Conservation (phyloP, 2,113 vertebrate species). For the Pseudopipra pipra region DNA sequence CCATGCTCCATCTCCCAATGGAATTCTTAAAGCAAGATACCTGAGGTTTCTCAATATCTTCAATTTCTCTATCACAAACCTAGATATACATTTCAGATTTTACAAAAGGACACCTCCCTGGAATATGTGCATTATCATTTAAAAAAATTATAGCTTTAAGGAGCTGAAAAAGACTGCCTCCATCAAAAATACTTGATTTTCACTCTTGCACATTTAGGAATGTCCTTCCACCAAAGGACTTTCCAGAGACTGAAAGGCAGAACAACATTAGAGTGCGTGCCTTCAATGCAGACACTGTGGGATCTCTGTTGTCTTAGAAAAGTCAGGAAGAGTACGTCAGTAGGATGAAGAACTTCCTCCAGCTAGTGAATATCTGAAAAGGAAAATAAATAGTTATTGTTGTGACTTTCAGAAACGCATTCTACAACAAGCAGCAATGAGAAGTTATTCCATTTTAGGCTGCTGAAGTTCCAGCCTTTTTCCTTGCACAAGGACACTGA, state of each 20-base stretch:
- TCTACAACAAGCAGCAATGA: not conserved
- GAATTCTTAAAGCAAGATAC: slow-evolving; percentile 88
- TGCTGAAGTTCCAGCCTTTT: not conserved
- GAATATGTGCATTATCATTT: slow-evolving; percentile 76
- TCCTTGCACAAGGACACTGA: not conserved
- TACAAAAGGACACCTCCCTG: slow-evolving; percentile 75
- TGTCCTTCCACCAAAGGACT: not conserved
- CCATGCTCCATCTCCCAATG: slow-evolving; percentile 77
- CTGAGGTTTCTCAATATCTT: slow-evolving; percentile 93
- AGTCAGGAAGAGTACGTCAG: slow-evolving; percentile 61
- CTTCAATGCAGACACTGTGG: slow-evolving; percentile 17
- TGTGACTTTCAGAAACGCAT: not conserved
- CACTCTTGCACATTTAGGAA: slow-evolving; percentile 60
- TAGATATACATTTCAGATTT: slow-evolving; percentile 81
- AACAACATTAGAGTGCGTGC: not conserved
- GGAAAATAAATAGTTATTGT: not conserved
- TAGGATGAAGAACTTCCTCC: slow-evolving; percentile 82
- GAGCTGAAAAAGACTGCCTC: slow-evolving; percentile 71
- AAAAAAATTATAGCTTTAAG: slow-evolving; percentile 74
- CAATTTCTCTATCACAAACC: slow-evolving; percentile 81
- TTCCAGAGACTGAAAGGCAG: not conserved
- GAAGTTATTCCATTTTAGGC: not conserved
- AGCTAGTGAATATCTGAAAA: slow-evolving; percentile 84
- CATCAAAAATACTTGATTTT: slow-evolving; percentile 66
- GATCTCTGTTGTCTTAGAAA: slow-evolving; percentile 24